Percentiles rank a stretch among this genome's conserved stretches.
These are phyloP conservation scores for Cyprinodon diabolis DNA, from an alignment of 2,797 vertebrate species.

Conservation along the genomic window DNA sequence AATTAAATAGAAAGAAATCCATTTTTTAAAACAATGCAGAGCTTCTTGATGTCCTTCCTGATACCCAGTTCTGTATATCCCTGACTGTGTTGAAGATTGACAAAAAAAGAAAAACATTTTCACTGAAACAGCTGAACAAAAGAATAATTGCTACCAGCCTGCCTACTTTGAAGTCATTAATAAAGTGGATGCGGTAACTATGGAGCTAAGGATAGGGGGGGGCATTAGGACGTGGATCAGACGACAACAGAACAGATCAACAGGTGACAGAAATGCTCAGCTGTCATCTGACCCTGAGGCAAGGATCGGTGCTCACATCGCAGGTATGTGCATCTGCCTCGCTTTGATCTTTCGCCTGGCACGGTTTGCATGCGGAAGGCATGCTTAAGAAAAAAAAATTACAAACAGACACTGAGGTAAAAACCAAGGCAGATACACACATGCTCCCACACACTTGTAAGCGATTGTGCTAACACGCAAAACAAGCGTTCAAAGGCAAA, in stretches of 20 bases:
- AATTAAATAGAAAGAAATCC: neutral
- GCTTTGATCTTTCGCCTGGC: conserved; percentile 83
- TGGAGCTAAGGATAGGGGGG: conserved; percentile 30
- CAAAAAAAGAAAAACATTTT: conserved; percentile 10
- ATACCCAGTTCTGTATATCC: neutral
- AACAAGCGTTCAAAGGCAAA: conserved; percentile 78
- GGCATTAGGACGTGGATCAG: conserved; percentile 38
- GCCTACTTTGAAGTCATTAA: conserved; percentile 30
- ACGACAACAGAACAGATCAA: conserved; percentile 79
- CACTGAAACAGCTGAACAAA: conserved; percentile 28
- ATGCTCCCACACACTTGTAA: conserved; percentile 59
- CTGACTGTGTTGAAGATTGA: conserved; percentile 10
- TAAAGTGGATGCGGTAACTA: conserved; percentile 31
- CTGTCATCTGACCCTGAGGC: conserved; percentile 81
- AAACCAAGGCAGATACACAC: conserved; percentile 67
- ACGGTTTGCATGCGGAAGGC: conserved; percentile 63
- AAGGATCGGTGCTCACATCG: conserved; percentile 73
- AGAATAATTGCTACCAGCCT: conserved; percentile 46
- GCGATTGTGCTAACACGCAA: conserved; percentile 71
- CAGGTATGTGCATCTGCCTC: conserved; percentile 80
- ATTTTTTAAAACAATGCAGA: neutral
- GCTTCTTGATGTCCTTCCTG: neutral
- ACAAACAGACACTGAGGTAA: conserved; percentile 66
- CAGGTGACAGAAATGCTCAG: conserved; percentile 80
- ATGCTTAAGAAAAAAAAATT: conserved; percentile 57